A percentile compares a stretch with the other conserved stretches of the same genome.
These are phyloP conservation scores for Enteromius fasciolatus DNA, from an alignment of 2,797 vertebrate species.

Conservation along the genomic window DNA sequence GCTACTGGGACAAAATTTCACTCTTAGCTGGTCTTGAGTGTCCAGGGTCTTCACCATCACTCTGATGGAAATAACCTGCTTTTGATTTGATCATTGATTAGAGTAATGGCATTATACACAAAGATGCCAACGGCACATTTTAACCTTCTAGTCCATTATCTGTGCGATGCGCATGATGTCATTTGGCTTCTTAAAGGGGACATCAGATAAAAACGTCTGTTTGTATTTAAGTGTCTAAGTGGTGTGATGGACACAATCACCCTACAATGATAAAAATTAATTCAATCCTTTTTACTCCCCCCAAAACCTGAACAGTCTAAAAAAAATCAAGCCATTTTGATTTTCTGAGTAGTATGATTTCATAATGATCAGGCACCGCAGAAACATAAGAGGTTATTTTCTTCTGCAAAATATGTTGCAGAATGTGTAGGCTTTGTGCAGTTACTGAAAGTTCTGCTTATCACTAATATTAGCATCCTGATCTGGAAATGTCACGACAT, in stretches of 20 bases:
- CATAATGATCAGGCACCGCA: not conserved
- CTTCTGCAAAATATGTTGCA: not conserved
- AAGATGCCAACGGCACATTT: conserved; percentile 54
- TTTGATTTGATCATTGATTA: conserved; percentile 74
- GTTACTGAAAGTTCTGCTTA: conserved; percentile 43
- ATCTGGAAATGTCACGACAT: conserved; percentile 61
- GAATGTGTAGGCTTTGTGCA: conserved; percentile 10
- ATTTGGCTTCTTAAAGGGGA: not conserved
- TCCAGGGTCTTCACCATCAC: conserved; percentile 58
- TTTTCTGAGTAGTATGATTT: not conserved
- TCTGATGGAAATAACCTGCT: conserved; percentile 71
- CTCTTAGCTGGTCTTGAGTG: conserved; percentile 59
- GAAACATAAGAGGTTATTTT: too few species aligned
- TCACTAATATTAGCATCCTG: conserved; percentile 64
- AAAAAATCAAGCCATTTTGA: not conserved
- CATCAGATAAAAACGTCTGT: too few species aligned
- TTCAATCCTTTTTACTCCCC: not conserved
- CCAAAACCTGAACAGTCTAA: too few species aligned
- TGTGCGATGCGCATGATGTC: not conserved
- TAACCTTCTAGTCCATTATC: conserved; percentile 59
- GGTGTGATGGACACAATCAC: too few species aligned
- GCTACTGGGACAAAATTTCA: conserved; percentile 65
- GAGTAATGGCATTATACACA: conserved; percentile 59
- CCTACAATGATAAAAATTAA: too few species aligned
- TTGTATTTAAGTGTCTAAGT: too few species aligned